Base-by-base conservation (phyloP, 2,888 invertebrate genomes). In the Abrostola tripartita region DNA sequence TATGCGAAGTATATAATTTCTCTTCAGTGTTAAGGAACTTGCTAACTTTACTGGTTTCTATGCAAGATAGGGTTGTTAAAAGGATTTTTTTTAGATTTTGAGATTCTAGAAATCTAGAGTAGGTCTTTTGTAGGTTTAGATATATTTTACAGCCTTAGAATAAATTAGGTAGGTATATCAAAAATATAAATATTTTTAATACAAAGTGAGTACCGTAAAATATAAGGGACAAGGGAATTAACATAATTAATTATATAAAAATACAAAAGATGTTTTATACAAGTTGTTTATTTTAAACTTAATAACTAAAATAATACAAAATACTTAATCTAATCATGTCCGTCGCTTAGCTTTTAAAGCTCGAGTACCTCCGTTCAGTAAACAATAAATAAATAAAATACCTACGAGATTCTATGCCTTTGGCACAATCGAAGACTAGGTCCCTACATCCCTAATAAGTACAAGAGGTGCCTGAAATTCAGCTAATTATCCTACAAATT, bases 371-470 rank as follows among this genome's bases (percentile, higher is more conserved):
- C 82, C 79, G 66, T 74, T 79, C 78, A 73, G 78, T 81, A 82
- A 80, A 72, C 73, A 77, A 74, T 74, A 74, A 85, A 81, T 84
- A 83, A 83, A 78, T 75, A 76, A 74, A 76, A 79, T 83, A 83
- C 78, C 82, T 81, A 84, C 81, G 94, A 93, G 93, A 93, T 92
- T 92, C 90, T 68, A 88, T 90, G 92, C 92, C 92, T 92, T 92
- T 92, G 93, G 92, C 93, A 90, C 90, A 83, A 83, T 79, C 81
- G 65, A 81, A 85, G 90, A 92, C 92, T 92, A 92, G 89, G 85
- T 78, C 80, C 79, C 78, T 79, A 70, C 52, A 14, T 47, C 9
- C 14, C 62, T 68, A 50, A 56, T 75, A 69, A 76, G 61, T 65
- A 61, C 73, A 60, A 59, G 60, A 81, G 62, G 54, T 75, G 61